Evolutionary conservation across 2,797 vertebrate genomes (phyloP).

Genomic region (Picus viridis): DNA sequence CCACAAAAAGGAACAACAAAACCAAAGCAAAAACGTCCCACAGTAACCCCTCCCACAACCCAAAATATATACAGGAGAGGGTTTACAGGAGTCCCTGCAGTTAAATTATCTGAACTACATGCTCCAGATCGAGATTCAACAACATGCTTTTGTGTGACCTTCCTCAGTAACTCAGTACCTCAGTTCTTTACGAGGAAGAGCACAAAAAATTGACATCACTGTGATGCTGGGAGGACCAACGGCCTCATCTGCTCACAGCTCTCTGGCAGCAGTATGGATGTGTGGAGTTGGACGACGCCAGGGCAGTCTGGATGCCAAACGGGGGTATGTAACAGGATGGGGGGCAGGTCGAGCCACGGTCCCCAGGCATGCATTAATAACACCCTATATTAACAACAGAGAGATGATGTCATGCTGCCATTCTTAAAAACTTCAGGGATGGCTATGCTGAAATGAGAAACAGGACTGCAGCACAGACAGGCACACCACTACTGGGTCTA

Average conservation of each 20-base stretch:
- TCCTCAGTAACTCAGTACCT: neutral
- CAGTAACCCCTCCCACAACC: neutral
- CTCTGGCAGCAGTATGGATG: accelerated
- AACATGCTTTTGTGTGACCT: neutral
- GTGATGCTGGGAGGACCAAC: neutral
- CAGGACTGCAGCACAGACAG: neutral
- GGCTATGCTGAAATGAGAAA: accelerated
- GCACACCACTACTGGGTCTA: too few relatives aligned
- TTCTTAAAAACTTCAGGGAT: neutral
- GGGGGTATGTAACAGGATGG: neutral
- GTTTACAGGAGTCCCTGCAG: neutral
- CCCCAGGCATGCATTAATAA: neutral
- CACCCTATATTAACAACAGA: neutral
- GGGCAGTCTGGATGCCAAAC: neutral
- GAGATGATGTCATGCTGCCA: neutral
- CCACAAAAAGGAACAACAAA: neutral
- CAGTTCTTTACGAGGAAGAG: neutral
- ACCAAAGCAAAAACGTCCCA: neutral
- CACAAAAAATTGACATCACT: neutral
- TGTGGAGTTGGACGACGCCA: neutral
- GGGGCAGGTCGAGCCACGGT: neutral
- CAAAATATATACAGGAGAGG: neutral
- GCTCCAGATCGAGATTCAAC: neutral
- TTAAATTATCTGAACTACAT: neutral
- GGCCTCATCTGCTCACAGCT: neutral